Base-by-base conservation (phyloP, 1,140 invertebrate genomes). In the Drosophila mayri region DNA sequence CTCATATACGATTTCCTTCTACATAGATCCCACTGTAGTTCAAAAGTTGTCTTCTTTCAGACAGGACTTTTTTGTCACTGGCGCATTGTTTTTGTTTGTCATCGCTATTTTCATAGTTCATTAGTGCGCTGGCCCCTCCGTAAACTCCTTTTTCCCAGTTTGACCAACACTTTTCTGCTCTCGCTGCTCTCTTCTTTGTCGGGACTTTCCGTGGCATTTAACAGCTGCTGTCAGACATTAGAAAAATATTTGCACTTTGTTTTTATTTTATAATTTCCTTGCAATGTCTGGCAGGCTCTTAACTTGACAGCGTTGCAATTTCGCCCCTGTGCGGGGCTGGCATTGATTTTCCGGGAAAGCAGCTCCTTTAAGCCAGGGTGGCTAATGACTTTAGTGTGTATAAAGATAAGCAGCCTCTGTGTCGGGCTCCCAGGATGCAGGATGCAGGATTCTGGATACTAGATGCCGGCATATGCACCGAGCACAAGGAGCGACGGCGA, bases 371-470 rank as follows among this genome's bases (percentile, higher is more conserved):
- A 79, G 82, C 59, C 62, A 44, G 62, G 54, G 8, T 54, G 71
- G 81, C 85, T 88, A 87, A 88, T 88, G 84, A 88, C 84, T 87
- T 88, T 84, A 87, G 88, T 74, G 38, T 88, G 80, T 68, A 62
- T 63, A 80, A 77, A 88, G 84, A 87, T 88, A 88, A 87, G 79
- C 77, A 88, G 65, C 62, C 37, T 37, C 40, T 38, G 35, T 38
- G 49, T 38, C 50, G 50, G 32, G 77, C 38, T 63, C 46, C 52
- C n/a, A 32, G 59, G 28, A 25, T 38, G 64, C 44, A 55, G 68
- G 40, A 55, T 44, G 38, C 68, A 52, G 44, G 57, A 66, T 76
- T 43, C 43, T 58, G 14, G 32, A 35, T 14, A 14, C 47, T 50
- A 28, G 10, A n/a, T 52, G 47, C 60, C 60, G 64, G 50, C 78